Base-by-base conservation (phyloP, 2,113 vertebrate species). In the Ardeotis arabs region DNA sequence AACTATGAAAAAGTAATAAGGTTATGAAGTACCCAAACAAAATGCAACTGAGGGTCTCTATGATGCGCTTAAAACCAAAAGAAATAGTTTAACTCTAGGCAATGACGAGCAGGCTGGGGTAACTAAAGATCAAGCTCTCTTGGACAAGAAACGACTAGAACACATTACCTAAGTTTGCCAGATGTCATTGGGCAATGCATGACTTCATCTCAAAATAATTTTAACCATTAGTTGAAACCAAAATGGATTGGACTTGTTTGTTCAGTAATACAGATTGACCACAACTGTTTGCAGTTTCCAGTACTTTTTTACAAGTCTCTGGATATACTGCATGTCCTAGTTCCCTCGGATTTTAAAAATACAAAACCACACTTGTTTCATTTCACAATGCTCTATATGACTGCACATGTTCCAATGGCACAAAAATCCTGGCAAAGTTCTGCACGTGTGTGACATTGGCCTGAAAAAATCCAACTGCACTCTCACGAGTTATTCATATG, bases 331-430 rank as follows among this genome's bases (percentile, higher is more conserved):
- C n/a, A 63, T 87, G 20, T 33, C n/a, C 47, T 86, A n/a, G 28
- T 82, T 96, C 74, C 75, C 78, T 88, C n/a, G 9, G 63, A 93
- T 77, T 87, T 95, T n/a, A 82, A 68, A 94, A 90, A 37, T 41
- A 53, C 4, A 56, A 39, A 66, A 35, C 0, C 5, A 27, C 47
- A 47, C 35, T 63, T 56, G 14, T 84, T 60, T 84, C 47, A 64
- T 77, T 79, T 94, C 88, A 85, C 44, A 84, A 39, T 49, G 84
- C 50, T 31, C 31, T 58, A 19, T 33, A 33, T 80, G n/a, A 47
- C 59, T 74, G 55, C 25, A 45, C 8, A 47, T 72, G 35, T 68
- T 92, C 50, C 69, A 92, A 81, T 15, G 3, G 44, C 49, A 37
- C 41, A 24, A 82, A 83, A 93, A 67, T 62, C 56, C 69, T 68